Base-by-base conservation (phyloP, 2,113 vertebrate species). In the Oryctolagus cuniculus region DNA sequence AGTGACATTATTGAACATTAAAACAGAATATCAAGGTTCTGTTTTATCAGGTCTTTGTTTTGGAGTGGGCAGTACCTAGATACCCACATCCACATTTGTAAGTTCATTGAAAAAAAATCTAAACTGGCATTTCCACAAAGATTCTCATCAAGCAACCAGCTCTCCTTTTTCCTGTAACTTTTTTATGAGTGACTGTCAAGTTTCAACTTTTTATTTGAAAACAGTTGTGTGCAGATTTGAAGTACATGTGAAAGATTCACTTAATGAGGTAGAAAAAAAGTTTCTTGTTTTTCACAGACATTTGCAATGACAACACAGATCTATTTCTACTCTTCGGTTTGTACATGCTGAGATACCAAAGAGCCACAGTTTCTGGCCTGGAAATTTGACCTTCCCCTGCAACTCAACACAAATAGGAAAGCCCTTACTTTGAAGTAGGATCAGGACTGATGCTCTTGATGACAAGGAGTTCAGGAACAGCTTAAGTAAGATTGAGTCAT, bases 161-260 rank as follows among this genome's bases (percentile, higher is more conserved):
- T 75, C n/a, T 95, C 69, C 16, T 51, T 72, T 89, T 81, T 73
- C 24, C 63, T 29, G 5, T 95, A 93, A 79, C 17, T 86, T 85
- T 53, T 44, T 69, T 95, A 0, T 74, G 74, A 80, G 38, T 73
- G 34, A 10, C 22, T 93, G 44, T 44, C 44, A 44, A 44, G n/a
- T 19, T 81, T 86, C 79, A 95, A 25, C 63, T 21, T 22, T 86
- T 85, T 82, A 74, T 72, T 63, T 67, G 31, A 72, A 77, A 70
- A 80, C 63, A 70, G 51, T 78, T 89, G 34, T 94, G 44, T 31
- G 44, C 25, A 51, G 25, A 61, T 74, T 94, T 95, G 80, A 89
- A 90, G 27, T 87, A 69, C 10, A 38, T 78, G 24, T 74, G 49
- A 75, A 80, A 87, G 38, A 38, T 70, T 16, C 83, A 12, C 31